Conservation (phyloP, 2,797 vertebrate species). For the Ctenopoma kingsleyae region DNA sequence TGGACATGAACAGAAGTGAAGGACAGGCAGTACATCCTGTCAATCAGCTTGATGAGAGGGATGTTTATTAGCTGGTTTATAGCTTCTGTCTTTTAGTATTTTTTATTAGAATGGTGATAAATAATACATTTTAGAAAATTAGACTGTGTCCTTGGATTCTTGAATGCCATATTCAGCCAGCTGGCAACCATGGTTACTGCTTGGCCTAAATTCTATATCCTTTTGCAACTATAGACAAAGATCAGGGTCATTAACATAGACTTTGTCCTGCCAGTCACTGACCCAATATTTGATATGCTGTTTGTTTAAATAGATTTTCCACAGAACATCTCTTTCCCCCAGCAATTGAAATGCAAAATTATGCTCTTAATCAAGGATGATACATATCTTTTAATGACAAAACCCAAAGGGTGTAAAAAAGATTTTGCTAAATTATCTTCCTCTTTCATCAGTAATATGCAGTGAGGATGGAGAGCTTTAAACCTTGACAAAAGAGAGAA, state of each 20-base stretch:
- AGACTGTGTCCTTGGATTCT: constrained; percentile 38
- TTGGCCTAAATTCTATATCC: constrained; percentile 16
- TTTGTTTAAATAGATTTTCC: constrained; percentile 39
- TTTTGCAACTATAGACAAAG: constrained; percentile 6
- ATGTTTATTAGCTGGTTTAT: constrained; percentile 55
- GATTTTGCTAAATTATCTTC: constrained; percentile 21
- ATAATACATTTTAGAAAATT: constrained; percentile 60
- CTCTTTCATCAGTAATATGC: constrained; percentile 8
- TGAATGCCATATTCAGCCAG: constrained; percentile 28
- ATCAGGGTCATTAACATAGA: constrained; percentile 44
- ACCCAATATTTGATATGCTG: constrained; percentile 33
- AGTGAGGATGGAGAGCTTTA: constrained; percentile 7
- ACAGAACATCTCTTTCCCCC: background rate
- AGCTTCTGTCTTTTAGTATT: constrained; percentile 32
- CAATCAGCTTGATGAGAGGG: constrained; percentile 46
- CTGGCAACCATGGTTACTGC: constrained; percentile 17
- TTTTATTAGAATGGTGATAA: constrained; percentile 55
- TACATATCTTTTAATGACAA: constrained; percentile 34
- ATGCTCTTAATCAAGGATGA: constrained; percentile 14
- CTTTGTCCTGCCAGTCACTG: constrained; percentile 43
- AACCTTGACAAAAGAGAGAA: constrained; percentile 10
- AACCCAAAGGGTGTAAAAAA: constrained; percentile 11
- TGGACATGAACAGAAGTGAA: constrained; percentile 50
- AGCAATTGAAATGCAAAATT: constrained; percentile 8
- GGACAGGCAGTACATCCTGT: constrained; percentile 51